These are phyloP conservation scores for Aphis craccivora DNA, from an alignment of 1,140 invertebrate species.

Conservation along the genomic window DNA sequence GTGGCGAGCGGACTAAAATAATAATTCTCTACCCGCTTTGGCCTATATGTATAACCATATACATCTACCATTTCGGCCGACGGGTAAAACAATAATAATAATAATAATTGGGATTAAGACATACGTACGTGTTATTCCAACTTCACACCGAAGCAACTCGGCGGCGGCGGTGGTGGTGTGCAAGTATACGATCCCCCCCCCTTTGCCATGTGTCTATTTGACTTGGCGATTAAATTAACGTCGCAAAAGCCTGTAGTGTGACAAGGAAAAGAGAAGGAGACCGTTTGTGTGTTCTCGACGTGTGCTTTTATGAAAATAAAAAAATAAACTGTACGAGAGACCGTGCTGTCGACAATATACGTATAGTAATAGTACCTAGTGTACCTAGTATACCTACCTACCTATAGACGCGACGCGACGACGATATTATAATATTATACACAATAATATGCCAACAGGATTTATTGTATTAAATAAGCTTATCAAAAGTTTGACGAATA, in stretches of 20 bases:
- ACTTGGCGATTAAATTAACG: conserved; percentile 22
- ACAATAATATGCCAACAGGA: conserved; percentile 1
- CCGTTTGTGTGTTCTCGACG: background rate
- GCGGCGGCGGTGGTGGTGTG: background rate
- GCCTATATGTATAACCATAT: background rate
- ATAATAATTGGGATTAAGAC: conserved; percentile 46
- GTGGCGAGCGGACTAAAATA: background rate
- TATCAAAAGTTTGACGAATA: conserved; percentile 53
- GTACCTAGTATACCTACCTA: too few relatives aligned
- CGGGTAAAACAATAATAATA: background rate
- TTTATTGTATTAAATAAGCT: conserved; percentile 45
- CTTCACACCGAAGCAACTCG: background rate
- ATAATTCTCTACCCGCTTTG: background rate
- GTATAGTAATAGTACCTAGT: too few relatives aligned
- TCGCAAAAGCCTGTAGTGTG: background rate
- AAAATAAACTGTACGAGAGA: background rate
- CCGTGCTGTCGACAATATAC: background rate
- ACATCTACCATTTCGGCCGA: background rate
- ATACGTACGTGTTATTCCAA: conserved; percentile 3
- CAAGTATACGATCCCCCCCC: background rate
- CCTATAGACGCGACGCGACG: background rate
- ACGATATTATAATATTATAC: background rate
- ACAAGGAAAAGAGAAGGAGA: background rate
- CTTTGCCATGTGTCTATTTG: background rate
- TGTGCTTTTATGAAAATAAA: background rate